Percentiles rank a stretch among this genome's conserved stretches.
phyloP scores from a whole-genome alignment of 2,113 vertebrate genomes.

The Sphyrna mokarran region DNA sequence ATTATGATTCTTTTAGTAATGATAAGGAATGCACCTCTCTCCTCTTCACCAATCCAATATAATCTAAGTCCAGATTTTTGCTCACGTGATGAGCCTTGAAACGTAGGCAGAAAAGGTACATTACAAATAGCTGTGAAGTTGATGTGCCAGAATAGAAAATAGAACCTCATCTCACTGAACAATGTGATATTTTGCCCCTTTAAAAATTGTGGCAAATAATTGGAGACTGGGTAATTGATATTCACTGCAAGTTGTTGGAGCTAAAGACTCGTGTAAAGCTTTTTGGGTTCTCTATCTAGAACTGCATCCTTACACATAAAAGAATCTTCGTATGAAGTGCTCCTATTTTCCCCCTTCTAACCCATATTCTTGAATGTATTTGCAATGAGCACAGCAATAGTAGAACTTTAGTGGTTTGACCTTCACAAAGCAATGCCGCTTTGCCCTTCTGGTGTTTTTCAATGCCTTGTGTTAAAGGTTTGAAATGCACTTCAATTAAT shows the following conservation, averaged over 20 bases:
- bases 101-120: background rate
- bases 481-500: background rate
- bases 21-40: background rate
- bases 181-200: background rate
- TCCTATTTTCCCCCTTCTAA: background rate
- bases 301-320: background rate
- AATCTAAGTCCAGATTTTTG: background rate
- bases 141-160: background rate
- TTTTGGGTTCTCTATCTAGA: background rate
- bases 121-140: background rate
- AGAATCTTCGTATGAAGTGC: background rate
- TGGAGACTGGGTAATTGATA: background rate
- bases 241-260: background rate
- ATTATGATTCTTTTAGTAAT: background rate
- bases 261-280: no score
- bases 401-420: background rate
- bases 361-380: background rate
- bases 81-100: background rate
- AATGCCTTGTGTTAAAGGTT: background rate
- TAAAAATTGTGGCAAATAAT: background rate
- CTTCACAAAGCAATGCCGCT: background rate
- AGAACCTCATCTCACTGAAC: no score
- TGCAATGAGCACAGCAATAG: background rate
- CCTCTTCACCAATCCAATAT: background rate
- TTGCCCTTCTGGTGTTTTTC: background rate